Evolutionary conservation across 2,797 vertebrate genomes (phyloP), one percentile per base, ranked within the genome.

Genomic region (Pelochelys cantorii): DNA sequence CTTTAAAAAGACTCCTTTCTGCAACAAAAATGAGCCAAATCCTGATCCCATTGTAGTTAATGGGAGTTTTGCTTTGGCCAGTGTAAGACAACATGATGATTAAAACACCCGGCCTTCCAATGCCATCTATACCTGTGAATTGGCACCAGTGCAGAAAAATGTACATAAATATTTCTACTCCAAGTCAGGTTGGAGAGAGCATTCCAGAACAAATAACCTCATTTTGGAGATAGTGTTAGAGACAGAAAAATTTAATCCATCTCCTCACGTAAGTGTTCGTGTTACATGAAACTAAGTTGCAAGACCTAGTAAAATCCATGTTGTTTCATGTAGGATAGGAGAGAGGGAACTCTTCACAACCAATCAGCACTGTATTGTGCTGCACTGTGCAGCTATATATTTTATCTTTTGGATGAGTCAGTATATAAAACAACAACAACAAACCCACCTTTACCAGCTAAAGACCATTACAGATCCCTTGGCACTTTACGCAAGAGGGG

Each of bases 1-100:
- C 83, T 31, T 56, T 78, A 81, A 84, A 95, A 94, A 71, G 53
- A 83, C 74, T 83, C n/a, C 48, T 82, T 94, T 82, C 65, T 85
- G n/a, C 79, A 48, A 57, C 65, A 90, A 57, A 48, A 86, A 89
- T 1, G 7, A 86, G 31, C 9, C 77, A 65, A 59, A 80, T 4
- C 12, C 54, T 37, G 65, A 15, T 34, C 84, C 2, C 11, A 90
- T 77, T 87, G 57, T 59, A 88, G 6, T 15, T 5, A 87, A 79
- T 42, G 27, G 3, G 14, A 37, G 25, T 59, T 88, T 59, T 2
- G 20, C 6, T 14, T 53, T 12, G 62, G 5, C 55, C 78, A 53
- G 12, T 31, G 11, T 89, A 83, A 5, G 11, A 85, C 9, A 10
- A 29, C 56, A 4, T 27, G 3, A 27, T 79, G 42, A 11, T 42